Evolutionary conservation across 2,113 vertebrate genomes (phyloP), one percentile per base, ranked within the genome.

Genomic region (Buteo buteo): DNA sequence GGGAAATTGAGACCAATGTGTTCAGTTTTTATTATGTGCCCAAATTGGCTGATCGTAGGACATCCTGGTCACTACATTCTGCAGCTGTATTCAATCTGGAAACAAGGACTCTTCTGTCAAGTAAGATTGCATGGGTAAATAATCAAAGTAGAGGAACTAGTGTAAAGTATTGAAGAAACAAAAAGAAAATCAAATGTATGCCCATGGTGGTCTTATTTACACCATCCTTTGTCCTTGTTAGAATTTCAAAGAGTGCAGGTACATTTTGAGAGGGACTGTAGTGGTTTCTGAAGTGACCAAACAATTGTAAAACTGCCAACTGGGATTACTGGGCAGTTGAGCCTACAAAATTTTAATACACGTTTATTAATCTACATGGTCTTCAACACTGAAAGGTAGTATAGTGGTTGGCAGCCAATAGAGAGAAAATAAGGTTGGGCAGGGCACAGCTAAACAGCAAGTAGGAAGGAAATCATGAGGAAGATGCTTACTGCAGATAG

Each of bases 1-100:
- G 28, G 29, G 52, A 52, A 47, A 6, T 19, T 49, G 54, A 65
- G 40, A 67, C 26, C 7, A 12, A 16, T 50, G 7, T n/a, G 32
- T 22, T 88, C 32, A 40, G 7, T 34, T 81, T 54, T 49, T 84
- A 32, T 34, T 65, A 20, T 34, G 26, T 79, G 28, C 42, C 57
- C 16, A 28, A 29, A 5, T 0, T 74, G 55, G 16, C n/a, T 50
- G 38, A 76, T 61, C 2, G 0, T 22, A 36, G 45, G 34, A 57
- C 26, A 29, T 42, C 28, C 17, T 49, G 45, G 32, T 40, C 21
- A 17, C 50, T 85, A 21, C 9, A 16, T 61, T 50, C 59, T 55
- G 50, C 42, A 74, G 22, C 29, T 67, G 36, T 3, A 66, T 65
- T 72, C 36, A 62, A 20, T 24, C 55, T 72, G 45, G 69, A 83